These are phyloP conservation scores for Ammodytes dubius DNA, from an alignment of 2,113 vertebrate genomes.

Conservation along the genomic window DNA sequence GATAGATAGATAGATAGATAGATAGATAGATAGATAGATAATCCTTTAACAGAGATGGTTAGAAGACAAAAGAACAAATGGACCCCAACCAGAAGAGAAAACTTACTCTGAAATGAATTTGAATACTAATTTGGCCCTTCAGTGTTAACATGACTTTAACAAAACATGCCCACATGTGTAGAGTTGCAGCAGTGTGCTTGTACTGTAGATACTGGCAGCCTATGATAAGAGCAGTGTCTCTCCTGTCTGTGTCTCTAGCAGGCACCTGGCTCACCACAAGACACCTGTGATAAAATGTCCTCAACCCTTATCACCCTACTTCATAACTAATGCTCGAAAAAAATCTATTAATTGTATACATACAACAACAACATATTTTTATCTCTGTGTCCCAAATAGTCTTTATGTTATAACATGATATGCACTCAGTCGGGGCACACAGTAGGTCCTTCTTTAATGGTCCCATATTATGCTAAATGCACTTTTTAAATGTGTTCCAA, in stretches of 20 bases:
- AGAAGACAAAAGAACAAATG: slow-evolving; percentile 7
- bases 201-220: too few species aligned
- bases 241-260: slow-evolving; percentile 25
- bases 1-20: too few species aligned
- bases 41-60: not conserved
- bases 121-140: slow-evolving; percentile 31
- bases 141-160: slow-evolving; percentile 29
- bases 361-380: slow-evolving; percentile 33
- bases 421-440: slow-evolving; percentile 21
- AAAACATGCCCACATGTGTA: slow-evolving; percentile 17
- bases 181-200: slow-evolving; percentile 54
- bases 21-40: too few species aligned
- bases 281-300: slow-evolving; percentile 56
- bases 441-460: slow-evolving; percentile 4
- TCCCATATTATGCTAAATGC: too few species aligned
- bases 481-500: too few species aligned
- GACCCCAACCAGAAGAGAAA: slow-evolving; percentile 2
- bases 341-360: slow-evolving; percentile 15
- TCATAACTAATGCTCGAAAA: slow-evolving; percentile 55
- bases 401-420: slow-evolving; percentile 42
- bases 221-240: slow-evolving; percentile 34
- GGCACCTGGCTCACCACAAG: slow-evolving; percentile 20
- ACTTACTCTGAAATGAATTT: not conserved
- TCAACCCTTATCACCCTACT: slow-evolving; percentile 59
- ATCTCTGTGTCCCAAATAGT: slow-evolving; percentile 49